Evolutionary conservation across 2,113 vertebrate genomes (phyloP).

Genomic region (Neodontobutis hainanensis): DNA sequence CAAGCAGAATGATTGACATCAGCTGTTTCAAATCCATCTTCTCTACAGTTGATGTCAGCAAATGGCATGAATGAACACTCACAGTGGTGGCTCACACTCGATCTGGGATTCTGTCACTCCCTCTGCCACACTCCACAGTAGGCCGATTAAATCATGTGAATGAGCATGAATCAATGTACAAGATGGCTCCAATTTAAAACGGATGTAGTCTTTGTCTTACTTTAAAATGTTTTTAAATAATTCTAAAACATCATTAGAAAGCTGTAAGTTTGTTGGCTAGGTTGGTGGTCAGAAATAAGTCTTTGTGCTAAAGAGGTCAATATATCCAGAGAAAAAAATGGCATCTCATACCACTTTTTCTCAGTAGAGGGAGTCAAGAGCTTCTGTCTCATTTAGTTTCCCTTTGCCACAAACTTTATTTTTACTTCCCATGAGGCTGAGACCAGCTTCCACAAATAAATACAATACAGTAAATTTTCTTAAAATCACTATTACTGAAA

Average conservation of each 20-base stretch:
- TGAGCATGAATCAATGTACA: constrained; percentile 16
- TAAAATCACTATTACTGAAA: too few species aligned
- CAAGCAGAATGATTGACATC: constrained; percentile 43
- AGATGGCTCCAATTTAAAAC: background rate
- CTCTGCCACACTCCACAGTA: background rate
- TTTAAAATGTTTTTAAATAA: background rate
- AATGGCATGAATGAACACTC: constrained; percentile 36
- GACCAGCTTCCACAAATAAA: too few species aligned
- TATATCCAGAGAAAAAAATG: too few species aligned
- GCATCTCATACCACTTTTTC: too few species aligned
- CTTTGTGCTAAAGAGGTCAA: too few species aligned
- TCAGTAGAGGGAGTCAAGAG: too few species aligned
- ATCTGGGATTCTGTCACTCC: background rate
- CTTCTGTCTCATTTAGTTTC: too few species aligned
- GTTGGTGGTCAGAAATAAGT: background rate
- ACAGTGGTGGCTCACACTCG: background rate
- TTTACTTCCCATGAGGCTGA: too few species aligned
- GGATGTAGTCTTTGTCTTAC: background rate
- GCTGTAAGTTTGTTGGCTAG: background rate
- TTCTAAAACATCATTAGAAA: background rate
- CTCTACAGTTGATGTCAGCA: constrained; percentile 1
- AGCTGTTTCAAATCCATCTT: constrained; percentile 1
- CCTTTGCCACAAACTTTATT: too few species aligned
- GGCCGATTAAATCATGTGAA: constrained; percentile 9
- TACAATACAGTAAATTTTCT: too few species aligned